Conservation (phyloP, 2,888 invertebrate genomes). For the Ennomos quercinarius region DNA sequence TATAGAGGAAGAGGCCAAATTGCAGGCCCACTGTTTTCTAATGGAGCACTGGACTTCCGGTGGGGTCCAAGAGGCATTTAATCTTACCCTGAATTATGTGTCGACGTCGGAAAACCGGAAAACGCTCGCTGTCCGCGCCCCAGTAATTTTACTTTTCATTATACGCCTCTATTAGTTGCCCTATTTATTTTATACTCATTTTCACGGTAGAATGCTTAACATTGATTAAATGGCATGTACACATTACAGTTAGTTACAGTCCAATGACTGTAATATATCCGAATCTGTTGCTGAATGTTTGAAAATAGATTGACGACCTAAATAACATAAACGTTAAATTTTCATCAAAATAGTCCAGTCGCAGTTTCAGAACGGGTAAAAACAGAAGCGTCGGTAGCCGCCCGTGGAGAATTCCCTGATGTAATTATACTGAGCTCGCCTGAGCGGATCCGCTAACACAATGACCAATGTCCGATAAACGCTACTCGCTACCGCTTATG, state of each 20-base stretch:
- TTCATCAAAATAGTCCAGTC: constrained; percentile 31
- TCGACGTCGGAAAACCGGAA: constrained; percentile 76
- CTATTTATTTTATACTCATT: constrained; percentile 46
- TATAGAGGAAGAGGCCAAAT: constrained; percentile 27
- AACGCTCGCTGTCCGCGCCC: constrained; percentile 70
- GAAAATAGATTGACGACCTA: constrained; percentile 11
- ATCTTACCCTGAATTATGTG: constrained; percentile 82
- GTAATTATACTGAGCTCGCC: constrained; percentile 74
- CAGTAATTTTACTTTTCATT: constrained; percentile 74
- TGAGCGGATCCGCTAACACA: constrained; percentile 73
- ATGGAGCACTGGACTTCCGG: constrained; percentile 75
- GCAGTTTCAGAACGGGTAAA: constrained; percentile 59
- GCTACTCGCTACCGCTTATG: constrained; percentile 43
- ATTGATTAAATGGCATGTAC: constrained; percentile 11
- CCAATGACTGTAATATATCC: no score
- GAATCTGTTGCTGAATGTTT: not conserved
- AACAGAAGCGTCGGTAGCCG: constrained; percentile 56
- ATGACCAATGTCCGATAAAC: constrained; percentile 72
- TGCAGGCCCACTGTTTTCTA: constrained; percentile 59
- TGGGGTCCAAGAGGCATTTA: constrained; percentile 79
- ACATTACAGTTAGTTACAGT: no score
- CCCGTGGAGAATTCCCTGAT: constrained; percentile 73
- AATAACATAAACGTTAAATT: constrained; percentile 30
- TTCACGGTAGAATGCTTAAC: not conserved
- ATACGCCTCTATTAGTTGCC: constrained; percentile 54